phyloP scores from a whole-genome alignment of 2,113 vertebrate species.

The Antigone vipio region DNA sequence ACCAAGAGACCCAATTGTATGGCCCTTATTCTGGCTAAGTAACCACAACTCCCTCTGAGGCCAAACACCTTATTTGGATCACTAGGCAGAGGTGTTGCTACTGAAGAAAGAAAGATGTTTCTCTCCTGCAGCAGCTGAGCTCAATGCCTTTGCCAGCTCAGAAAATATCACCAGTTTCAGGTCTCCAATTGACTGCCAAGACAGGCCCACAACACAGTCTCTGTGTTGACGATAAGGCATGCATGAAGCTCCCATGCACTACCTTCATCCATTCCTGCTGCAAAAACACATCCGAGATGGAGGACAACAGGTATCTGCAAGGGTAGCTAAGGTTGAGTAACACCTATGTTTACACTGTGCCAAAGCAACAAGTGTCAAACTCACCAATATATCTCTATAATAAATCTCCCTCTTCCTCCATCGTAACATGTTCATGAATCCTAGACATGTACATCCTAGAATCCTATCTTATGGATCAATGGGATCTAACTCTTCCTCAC shows the following conservation, averaged over 20 bases:
- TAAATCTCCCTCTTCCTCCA: background rate
- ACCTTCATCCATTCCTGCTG: background rate
- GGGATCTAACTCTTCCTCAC: background rate
- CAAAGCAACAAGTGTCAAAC: background rate
- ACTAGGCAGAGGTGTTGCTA: background rate
- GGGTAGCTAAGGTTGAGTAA: background rate
- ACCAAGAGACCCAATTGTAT: accelerated
- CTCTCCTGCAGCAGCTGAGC: background rate
- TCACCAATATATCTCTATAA: background rate
- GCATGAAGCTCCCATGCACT: background rate
- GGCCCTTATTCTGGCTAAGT: background rate
- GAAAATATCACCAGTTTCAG: background rate
- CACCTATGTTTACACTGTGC: background rate
- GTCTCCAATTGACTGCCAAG: background rate
- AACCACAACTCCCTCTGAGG: background rate
- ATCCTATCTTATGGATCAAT: background rate
- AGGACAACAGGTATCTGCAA: background rate
- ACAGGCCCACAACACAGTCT: background rate
- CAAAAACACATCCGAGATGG: background rate
- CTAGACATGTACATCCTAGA: background rate
- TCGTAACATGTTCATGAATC: background rate
- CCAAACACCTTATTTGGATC: background rate
- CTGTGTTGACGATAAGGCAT: background rate
- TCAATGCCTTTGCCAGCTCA: background rate
- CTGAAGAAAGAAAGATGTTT: background rate